Percentiles rank a stretch among this genome's conserved stretches.
Conservation (phyloP, 2,113 vertebrate genomes). For the Callionymus lyra region DNA sequence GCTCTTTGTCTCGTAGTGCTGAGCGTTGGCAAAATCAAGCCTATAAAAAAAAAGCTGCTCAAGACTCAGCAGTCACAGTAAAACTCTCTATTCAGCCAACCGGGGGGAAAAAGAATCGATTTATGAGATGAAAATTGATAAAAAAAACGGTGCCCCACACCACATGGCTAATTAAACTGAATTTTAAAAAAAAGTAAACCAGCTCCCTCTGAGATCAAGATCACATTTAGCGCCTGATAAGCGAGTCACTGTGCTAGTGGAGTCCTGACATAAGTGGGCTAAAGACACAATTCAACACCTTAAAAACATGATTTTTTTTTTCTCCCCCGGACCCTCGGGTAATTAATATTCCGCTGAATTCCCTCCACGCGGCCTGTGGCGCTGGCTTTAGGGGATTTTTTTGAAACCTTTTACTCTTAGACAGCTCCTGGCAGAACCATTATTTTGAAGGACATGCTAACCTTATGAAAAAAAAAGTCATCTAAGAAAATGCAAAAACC, state of each 20-base stretch:
- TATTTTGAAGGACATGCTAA: slow-evolving; percentile 9
- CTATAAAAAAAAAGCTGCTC: slow-evolving; percentile 22
- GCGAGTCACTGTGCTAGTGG: slow-evolving; percentile 38
- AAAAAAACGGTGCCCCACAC: slow-evolving; percentile 29
- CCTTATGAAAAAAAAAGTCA: no score
- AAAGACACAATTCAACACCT: slow-evolving; percentile 29
- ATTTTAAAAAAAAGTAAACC: slow-evolving; percentile 25
- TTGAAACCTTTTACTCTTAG: slow-evolving; percentile 14
- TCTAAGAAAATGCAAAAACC: no score
- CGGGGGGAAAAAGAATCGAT: slow-evolving; percentile 7
- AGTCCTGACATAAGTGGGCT: slow-evolving; percentile 34
- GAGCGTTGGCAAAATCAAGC: slow-evolving; percentile 13
- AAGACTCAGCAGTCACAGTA: slow-evolving; percentile 39
- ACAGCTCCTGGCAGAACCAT: slow-evolving; percentile 8
- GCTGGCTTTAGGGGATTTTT: slow-evolving; percentile 17
- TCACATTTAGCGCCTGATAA: slow-evolving; percentile 47
- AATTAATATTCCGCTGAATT: slow-evolving; percentile 36
- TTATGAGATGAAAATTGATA: slow-evolving; percentile 22
- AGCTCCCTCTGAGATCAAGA: slow-evolving; percentile 37
- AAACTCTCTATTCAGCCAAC: slow-evolving; percentile 19
- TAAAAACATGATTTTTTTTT: slow-evolving; percentile 19
- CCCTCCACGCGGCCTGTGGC: slow-evolving; percentile 13
- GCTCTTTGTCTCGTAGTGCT: slow-evolving; percentile 7
- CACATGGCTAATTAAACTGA: slow-evolving; percentile 46
- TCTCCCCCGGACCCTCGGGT: slow-evolving; percentile 26